phyloP scores from a whole-genome alignment of 35 echinoderm and acorn worm species.

The Ptychodera flava region DNA sequence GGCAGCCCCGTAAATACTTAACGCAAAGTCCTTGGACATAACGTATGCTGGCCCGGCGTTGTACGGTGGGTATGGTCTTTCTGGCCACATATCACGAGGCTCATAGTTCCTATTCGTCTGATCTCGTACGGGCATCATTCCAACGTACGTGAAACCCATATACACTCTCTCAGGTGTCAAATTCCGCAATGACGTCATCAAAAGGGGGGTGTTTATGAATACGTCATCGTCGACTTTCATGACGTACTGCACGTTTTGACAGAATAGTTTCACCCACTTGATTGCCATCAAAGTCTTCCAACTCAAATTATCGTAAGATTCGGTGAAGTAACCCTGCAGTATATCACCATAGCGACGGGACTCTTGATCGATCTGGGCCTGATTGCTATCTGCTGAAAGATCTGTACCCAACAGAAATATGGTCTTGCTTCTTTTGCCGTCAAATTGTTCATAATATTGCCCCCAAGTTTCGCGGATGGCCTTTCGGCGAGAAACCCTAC shows the following conservation, averaged over 20 bases:
- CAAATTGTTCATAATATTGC: neutral
- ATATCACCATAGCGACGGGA: slow-evolving; percentile 36
- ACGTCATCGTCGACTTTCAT: slow-evolving; percentile 74
- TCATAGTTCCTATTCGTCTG: slow-evolving; percentile 34
- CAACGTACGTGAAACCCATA: neutral
- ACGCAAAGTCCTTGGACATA: slow-evolving; percentile 48
- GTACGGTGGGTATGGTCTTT: slow-evolving; percentile 41
- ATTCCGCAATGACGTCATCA: neutral
- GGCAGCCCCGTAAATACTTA: slow-evolving; percentile 16
- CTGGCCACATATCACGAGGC: slow-evolving; percentile 29
- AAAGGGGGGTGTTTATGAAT: neutral
- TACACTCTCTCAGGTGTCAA: neutral
- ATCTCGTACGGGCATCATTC: slow-evolving; percentile 6
- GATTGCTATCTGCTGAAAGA: neutral
- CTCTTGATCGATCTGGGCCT: neutral
- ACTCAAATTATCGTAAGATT: slow-evolving; percentile 43
- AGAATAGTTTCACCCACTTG: slow-evolving; percentile 58
- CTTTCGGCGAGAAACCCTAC: neutral
- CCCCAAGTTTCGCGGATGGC: neutral
- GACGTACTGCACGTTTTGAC: slow-evolving; percentile 31
- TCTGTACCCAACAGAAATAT: neutral
- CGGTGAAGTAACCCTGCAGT: slow-evolving; percentile 57
- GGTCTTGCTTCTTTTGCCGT: neutral
- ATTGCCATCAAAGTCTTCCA: slow-evolving; percentile 62
- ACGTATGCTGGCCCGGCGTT: slow-evolving; percentile 47